phyloP scores from a whole-genome alignment of 2,888 invertebrate species.

The Ametastegia equiseti region DNA sequence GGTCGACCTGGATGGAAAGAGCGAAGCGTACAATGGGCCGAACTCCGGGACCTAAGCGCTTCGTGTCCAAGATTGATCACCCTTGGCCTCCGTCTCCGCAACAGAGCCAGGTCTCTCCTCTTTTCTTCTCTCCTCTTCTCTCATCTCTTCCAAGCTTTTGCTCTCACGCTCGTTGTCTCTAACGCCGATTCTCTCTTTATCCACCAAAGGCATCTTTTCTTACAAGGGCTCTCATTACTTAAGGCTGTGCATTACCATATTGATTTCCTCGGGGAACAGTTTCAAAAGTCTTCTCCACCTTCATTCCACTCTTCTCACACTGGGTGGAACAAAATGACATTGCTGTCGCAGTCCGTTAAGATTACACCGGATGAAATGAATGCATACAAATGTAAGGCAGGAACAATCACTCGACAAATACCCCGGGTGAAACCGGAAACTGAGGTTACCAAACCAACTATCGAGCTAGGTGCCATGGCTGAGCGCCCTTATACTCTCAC shows the following conservation, averaged over 20 bases:
- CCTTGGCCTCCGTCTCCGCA: conserved; percentile 51
- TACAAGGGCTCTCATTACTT: conserved; percentile 67
- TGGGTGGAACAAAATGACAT: conserved; percentile 12
- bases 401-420: background rate
- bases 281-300: conserved; percentile 58
- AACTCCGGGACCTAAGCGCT: conserved; percentile 59
- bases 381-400: background rate
- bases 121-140: no score
- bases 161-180: conserved; percentile 52
- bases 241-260: conserved; percentile 69
- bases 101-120: conserved; percentile 17
- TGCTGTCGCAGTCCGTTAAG: background rate
- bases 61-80: conserved; percentile 65
- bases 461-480: background rate
- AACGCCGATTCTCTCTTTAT: conserved; percentile 33
- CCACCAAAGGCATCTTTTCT: conserved; percentile 58
- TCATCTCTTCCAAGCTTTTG: conserved; percentile 42
- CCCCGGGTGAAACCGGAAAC: background rate
- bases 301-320: conserved; percentile 44
- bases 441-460: background rate
- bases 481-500: background rate
- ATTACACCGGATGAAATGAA: background rate
- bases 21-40: conserved; percentile 42
- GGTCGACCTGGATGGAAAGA: background rate
- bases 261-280: conserved; percentile 68